These are phyloP conservation scores for Aplochiton taeniatus DNA, from an alignment of 2,797 vertebrate species.

Conservation along the genomic window DNA sequence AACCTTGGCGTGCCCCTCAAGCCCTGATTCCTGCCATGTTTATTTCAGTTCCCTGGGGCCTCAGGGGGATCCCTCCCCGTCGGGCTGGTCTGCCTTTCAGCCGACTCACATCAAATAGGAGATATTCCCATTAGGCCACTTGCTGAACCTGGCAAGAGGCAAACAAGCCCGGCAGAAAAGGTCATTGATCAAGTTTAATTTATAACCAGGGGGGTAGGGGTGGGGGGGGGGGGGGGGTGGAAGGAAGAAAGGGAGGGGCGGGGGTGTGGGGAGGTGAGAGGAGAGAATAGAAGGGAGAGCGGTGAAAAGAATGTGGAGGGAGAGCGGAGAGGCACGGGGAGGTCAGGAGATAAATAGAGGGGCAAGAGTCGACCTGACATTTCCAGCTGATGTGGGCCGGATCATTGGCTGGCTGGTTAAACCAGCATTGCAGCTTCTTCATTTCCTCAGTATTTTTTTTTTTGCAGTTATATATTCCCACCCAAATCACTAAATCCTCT, in stretches of 20 bases:
- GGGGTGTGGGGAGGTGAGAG: not conserved
- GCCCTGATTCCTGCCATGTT: not conserved
- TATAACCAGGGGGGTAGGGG: constrained; percentile 40
- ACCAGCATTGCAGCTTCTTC: too few species aligned
- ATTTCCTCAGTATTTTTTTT: too few species aligned
- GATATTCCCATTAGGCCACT: constrained; percentile 53
- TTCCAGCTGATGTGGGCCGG: too few species aligned
- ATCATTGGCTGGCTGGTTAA: too few species aligned
- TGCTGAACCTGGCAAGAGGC: constrained; percentile 59
- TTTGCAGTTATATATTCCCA: too few species aligned
- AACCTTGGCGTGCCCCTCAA: too few species aligned
- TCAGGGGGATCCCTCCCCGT: not conserved
- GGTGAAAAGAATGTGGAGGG: not conserved
- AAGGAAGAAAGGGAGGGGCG: constrained; percentile 1
- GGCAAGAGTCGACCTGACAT: too few species aligned
- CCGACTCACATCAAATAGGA: constrained; percentile 39
- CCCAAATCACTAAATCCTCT: too few species aligned
- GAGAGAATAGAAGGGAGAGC: not conserved
- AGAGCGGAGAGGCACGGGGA: constrained; percentile 14
- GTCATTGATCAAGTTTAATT: constrained; percentile 72
- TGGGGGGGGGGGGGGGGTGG: constrained; percentile 13
- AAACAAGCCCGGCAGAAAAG: constrained; percentile 68
- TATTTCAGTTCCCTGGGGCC: not conserved
- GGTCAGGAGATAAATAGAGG: constrained; percentile 1
- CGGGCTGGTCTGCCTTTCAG: constrained; percentile 27